Evolutionary conservation across 2,888 invertebrate species (phyloP).

Genomic region (Biston betularia): DNA sequence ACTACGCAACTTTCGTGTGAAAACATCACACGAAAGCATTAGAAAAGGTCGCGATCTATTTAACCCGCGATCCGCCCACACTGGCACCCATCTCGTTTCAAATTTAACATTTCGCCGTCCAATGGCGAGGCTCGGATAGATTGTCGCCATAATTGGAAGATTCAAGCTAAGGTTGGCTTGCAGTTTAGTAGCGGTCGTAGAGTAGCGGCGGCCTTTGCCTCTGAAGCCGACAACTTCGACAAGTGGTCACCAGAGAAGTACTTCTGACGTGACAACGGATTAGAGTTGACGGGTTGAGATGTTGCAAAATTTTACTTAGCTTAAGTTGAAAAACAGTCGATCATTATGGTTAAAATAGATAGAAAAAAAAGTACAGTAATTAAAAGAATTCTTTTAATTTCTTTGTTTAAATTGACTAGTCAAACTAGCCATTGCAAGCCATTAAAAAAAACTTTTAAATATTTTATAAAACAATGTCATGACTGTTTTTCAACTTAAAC

Average conservation of each 20-base stretch:
- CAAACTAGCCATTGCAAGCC: no score
- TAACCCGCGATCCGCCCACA: slow-evolving; percentile 28
- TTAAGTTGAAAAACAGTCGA: neutral
- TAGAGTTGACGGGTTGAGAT: slow-evolving; percentile 20
- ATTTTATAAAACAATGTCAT: no score
- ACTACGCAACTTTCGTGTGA: neutral
- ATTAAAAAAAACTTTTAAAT: no score
- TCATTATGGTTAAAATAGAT: no score
- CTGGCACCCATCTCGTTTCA: slow-evolving; percentile 39
- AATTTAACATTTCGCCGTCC: slow-evolving; percentile 60
- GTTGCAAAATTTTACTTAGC: slow-evolving; percentile 3
- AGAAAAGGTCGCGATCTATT: slow-evolving; percentile 8
- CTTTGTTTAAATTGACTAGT: no score
- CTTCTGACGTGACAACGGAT: neutral
- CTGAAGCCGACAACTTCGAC: slow-evolving; percentile 19
- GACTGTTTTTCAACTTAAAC: no score
- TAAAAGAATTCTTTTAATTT: no score
- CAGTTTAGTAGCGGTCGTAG: slow-evolving; percentile 34
- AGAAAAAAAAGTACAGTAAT: no score
- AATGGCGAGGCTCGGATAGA: slow-evolving; percentile 56
- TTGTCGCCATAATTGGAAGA: slow-evolving; percentile 68
- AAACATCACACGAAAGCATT: neutral
- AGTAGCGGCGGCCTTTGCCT: slow-evolving; percentile 40
- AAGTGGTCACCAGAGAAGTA: neutral
- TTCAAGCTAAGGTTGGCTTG: slow-evolving; percentile 51